Conservation (phyloP, 2,113 vertebrate species). For the Ptilonorhynchus violaceus region DNA sequence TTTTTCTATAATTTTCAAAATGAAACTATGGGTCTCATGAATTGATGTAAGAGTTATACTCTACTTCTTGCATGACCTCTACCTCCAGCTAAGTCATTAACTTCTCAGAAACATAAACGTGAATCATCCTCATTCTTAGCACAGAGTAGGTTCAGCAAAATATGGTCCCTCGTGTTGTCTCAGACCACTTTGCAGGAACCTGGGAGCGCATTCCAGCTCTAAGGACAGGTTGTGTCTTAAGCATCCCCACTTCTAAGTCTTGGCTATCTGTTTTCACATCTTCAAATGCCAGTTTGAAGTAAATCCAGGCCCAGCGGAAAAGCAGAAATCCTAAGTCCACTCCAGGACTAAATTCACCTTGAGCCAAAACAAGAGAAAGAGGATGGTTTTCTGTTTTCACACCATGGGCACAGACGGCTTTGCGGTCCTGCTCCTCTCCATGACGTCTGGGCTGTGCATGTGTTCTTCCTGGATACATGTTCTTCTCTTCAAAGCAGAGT, state of each 20-base stretch:
- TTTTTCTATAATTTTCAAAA: neutral
- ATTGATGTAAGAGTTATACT: neutral
- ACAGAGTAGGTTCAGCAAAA: neutral
- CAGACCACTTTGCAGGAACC: neutral
- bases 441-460: too few relatives aligned
- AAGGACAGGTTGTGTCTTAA: neutral
- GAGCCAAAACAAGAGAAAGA: neutral
- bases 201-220: neutral
- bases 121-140: neutral
- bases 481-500: neutral
- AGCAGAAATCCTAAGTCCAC: neutral
- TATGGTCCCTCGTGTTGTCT: neutral
- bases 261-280: neutral
- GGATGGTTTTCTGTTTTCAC: neutral
- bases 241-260: neutral
- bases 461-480: neutral
- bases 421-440: neutral
- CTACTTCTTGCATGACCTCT: neutral
- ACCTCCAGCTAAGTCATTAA: neutral
- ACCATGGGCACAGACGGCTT: accelerated
- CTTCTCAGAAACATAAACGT: neutral
- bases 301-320: neutral
- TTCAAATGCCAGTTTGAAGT: neutral
- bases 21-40: neutral
- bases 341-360: neutral